These are phyloP conservation scores for Zophobas morio DNA, from an alignment of 1,140 invertebrate genomes.

Conservation along the genomic window DNA sequence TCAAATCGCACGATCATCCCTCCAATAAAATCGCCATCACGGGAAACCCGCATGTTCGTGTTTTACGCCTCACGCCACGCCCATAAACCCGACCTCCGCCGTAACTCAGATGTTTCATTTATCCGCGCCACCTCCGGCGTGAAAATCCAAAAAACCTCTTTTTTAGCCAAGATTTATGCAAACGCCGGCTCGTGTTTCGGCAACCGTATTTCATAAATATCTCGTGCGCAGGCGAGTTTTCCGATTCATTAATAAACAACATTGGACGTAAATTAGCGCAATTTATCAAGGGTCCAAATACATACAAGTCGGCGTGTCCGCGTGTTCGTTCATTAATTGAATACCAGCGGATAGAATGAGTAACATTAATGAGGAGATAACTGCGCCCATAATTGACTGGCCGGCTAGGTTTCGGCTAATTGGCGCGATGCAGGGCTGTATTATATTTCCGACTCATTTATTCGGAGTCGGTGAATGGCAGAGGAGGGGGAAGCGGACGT, in stretches of 20 bases:
- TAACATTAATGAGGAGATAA: conserved; percentile 37
- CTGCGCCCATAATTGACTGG: conserved; percentile 19
- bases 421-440: conserved; percentile 16
- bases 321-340: conserved; percentile 22
- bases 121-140: too few species aligned
- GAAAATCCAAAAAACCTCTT: neutral
- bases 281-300: conserved; percentile 31
- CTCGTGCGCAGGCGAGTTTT: conserved; percentile 14
- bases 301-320: conserved; percentile 22
- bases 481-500: conserved; percentile 26
- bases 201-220: conserved; percentile 3
- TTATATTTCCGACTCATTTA: conserved; percentile 43
- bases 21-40: too few species aligned
- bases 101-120: too few species aligned
- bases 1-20: too few species aligned
- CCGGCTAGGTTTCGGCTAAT: conserved; percentile 19
- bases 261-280: conserved; percentile 26
- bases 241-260: conserved; percentile 26
- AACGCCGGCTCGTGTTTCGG: neutral
- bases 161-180: conserved; percentile 13
- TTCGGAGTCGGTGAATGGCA: conserved; percentile 23
- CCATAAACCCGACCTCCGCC: too few species aligned
- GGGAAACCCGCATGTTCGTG: too few species aligned
- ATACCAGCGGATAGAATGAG: conserved; percentile 30
- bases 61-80: too few species aligned